Evolutionary conservation across 2,888 invertebrate genomes (phyloP).

Genomic region (Drosophila atroscutellata): DNA sequence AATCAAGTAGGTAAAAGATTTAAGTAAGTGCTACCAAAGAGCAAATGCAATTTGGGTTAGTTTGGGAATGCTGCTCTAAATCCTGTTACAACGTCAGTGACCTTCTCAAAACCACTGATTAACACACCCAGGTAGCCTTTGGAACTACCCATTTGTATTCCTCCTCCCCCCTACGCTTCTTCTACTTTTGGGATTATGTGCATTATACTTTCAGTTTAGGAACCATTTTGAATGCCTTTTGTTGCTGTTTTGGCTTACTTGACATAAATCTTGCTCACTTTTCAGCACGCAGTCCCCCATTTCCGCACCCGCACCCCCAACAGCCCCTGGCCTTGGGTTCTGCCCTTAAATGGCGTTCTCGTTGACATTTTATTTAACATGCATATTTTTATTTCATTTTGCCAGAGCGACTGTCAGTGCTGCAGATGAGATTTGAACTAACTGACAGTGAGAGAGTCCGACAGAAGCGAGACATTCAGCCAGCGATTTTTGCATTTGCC

Average conservation of each 20-base stretch:
- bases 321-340: background rate
- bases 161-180: background rate
- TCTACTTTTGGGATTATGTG: constrained; percentile 23
- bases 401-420: constrained; percentile 65
- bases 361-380: constrained; percentile 77
- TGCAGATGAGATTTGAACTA: constrained; percentile 70
- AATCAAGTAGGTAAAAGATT: constrained; percentile 5
- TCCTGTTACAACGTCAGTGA: background rate
- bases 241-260: constrained; percentile 67
- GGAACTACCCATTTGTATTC: constrained; percentile 10
- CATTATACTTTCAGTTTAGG: constrained; percentile 44
- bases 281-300: constrained; percentile 44
- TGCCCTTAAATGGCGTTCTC: constrained; percentile 68
- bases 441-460: constrained; percentile 48
- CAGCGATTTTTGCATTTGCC: constrained; percentile 76
- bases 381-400: constrained; percentile 64
- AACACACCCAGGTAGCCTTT: constrained; percentile 24
- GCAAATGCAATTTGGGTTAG: background rate
- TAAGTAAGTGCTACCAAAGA: background rate
- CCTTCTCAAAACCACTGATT: constrained; percentile 20
- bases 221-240: constrained; percentile 60
- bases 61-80: background rate
- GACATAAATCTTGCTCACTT: constrained; percentile 78
- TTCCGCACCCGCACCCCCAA: background rate
- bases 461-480: constrained; percentile 48